A percentile compares a stretch with the other conserved stretches of the same genome.
These are phyloP conservation scores for Isurus oxyrinchus DNA, from an alignment of 2,113 vertebrate species.

Conservation along the genomic window DNA sequence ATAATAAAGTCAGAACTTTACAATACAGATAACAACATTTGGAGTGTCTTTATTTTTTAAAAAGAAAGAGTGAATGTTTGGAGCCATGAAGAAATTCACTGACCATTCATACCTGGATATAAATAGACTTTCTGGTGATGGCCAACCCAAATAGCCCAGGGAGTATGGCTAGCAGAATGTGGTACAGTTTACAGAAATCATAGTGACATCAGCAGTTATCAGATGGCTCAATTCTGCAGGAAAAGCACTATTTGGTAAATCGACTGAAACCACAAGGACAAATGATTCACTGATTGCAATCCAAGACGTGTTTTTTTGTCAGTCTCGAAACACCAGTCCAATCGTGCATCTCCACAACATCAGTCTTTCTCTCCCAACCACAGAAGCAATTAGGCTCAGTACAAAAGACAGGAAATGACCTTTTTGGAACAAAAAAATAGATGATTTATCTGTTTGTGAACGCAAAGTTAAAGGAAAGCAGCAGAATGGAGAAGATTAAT, in stretches of 20 bases:
- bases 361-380: conserved; percentile 39
- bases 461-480: conserved; percentile 32
- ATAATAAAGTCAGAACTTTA: background rate
- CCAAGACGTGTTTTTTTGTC: conserved; percentile 51
- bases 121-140: conserved; percentile 44
- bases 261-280: conserved; percentile 60
- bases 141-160: conserved; percentile 56
- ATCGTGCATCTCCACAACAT: conserved; percentile 9
- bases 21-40: background rate
- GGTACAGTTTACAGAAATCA: conserved; percentile 57
- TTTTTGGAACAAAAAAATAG: conserved; percentile 44
- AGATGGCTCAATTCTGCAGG: conserved; percentile 57
- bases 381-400: conserved; percentile 43
- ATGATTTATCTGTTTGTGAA: conserved; percentile 32
- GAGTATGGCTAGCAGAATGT: conserved; percentile 52
- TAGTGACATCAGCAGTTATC: conserved; percentile 58
- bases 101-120: conserved; percentile 18
- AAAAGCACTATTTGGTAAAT: conserved; percentile 61
- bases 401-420: conserved; percentile 47
- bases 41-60: background rate
- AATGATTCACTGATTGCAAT: conserved; percentile 60
- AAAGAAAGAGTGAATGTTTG: background rate
- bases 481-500: conserved; percentile 24
- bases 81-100: conserved; percentile 17
- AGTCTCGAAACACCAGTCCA: conserved; percentile 46